phyloP scores from a whole-genome alignment of 2,797 vertebrate genomes.

The Manis crassicaudata region DNA sequence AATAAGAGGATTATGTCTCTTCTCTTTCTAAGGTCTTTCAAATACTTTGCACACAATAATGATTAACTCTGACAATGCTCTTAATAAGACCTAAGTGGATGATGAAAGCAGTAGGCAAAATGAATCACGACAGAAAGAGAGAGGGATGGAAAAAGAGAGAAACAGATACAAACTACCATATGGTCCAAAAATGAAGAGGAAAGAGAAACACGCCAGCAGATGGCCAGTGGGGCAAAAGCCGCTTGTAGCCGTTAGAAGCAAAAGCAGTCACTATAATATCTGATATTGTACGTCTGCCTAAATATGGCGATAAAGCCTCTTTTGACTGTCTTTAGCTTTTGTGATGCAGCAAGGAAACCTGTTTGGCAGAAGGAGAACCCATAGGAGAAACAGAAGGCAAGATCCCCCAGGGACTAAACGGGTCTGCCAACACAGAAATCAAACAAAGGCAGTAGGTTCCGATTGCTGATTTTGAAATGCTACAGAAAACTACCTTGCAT shows the following conservation, averaged over 20 bases:
- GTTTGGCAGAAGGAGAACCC: slow-evolving; percentile 9
- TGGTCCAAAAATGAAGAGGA: slow-evolving; percentile 11
- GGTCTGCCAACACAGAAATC: neutral
- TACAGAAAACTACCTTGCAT: neutral
- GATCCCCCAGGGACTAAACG: neutral
- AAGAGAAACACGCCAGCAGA: slow-evolving; percentile 51
- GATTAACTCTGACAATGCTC: neutral
- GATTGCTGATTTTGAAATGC: neutral
- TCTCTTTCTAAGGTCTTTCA: slow-evolving; percentile 47
- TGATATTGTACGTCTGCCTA: slow-evolving; percentile 51
- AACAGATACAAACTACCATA: neutral
- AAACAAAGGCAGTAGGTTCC: slow-evolving; percentile 48
- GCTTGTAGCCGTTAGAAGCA: slow-evolving; percentile 22
- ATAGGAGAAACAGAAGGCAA: slow-evolving; percentile 33
- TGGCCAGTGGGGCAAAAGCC: slow-evolving; percentile 22
- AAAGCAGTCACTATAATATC: slow-evolving; percentile 40
- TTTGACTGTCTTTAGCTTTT: slow-evolving; percentile 56
- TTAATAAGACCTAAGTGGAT: neutral
- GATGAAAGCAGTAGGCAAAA: neutral
- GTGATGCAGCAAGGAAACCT: slow-evolving; percentile 41
- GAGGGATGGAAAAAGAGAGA: neutral
- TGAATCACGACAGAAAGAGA: neutral
- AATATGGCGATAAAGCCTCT: slow-evolving; percentile 21
- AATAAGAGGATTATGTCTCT: neutral
- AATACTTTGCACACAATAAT: slow-evolving; percentile 9